Conservation (phyloP, 37 sponge, comb jelly and placozoan species). For the Diacarnus erythraeanus region DNA sequence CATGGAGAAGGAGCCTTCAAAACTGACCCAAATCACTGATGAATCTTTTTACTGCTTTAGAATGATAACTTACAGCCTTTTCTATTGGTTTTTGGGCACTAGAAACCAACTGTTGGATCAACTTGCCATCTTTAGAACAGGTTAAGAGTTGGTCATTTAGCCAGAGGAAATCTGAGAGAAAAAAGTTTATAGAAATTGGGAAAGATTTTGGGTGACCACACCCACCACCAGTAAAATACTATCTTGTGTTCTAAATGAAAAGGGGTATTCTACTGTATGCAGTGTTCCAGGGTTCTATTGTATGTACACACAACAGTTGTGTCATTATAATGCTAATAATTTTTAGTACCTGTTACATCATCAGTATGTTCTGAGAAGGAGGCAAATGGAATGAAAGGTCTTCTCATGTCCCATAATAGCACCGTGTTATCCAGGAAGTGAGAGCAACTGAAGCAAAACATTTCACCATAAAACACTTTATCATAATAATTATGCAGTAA, state of each 20-base stretch:
- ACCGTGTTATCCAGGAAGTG: conserved; percentile 72
- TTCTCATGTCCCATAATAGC: conserved; percentile 62
- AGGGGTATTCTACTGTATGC: neutral
- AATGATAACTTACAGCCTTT: conserved; percentile 44
- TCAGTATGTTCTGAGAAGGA: conserved; percentile 77
- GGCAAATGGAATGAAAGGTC: conserved; percentile 76
- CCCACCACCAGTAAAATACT: too few relatives aligned
- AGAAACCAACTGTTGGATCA: conserved; percentile 52
- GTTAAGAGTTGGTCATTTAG: conserved; percentile 66
- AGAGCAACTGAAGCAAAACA: too few relatives aligned
- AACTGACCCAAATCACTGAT: too few relatives aligned
- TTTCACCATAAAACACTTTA: too few relatives aligned
- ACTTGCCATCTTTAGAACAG: conserved; percentile 70
- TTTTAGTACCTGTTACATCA: conserved; percentile 70
- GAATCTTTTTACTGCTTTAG: too few relatives aligned
- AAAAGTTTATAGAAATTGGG: too few relatives aligned
- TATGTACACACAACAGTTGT: neutral
- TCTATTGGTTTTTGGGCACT: conserved; percentile 59
- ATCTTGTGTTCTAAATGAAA: too few relatives aligned
- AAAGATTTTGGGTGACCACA: too few relatives aligned
- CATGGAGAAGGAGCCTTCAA: too few relatives aligned
- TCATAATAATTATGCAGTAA: too few relatives aligned
- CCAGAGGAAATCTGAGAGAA: conserved; percentile 71
- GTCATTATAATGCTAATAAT: too few relatives aligned
- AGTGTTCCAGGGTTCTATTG: neutral